Conservation (phyloP, 2,113 vertebrate genomes). For the Daubentonia madagascariensis region DNA sequence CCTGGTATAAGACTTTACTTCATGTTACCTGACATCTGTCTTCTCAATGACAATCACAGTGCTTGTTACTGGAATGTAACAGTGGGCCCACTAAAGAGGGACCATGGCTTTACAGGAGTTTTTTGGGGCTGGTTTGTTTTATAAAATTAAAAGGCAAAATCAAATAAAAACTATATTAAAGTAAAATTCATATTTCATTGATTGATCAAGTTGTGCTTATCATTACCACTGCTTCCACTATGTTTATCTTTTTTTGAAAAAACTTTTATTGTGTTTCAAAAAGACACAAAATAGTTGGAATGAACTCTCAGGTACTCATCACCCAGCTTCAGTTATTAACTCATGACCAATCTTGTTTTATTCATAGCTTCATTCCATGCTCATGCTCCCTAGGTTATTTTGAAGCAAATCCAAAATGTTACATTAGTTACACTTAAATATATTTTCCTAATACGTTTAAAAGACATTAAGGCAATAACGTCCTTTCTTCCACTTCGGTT, state of each 20-base stretch:
- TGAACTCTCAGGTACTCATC: neutral
- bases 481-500: neutral
- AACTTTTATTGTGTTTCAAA: neutral
- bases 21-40: neutral
- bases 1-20: neutral
- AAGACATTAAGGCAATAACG: neutral
- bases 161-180: neutral
- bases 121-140: neutral
- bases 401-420: neutral
- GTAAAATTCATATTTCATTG: neutral
- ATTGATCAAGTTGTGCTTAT: neutral
- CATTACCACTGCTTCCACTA: neutral
- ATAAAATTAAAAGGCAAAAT: neutral
- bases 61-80: too few relatives aligned
- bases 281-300: neutral
- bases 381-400: neutral
- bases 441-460: neutral
- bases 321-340: neutral
- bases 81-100: neutral
- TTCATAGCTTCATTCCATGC: neutral
- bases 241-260: neutral
- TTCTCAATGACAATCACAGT: neutral
- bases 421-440: neutral
- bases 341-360: neutral
- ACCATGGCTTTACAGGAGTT: neutral